phyloP scores from a whole-genome alignment of 2,797 vertebrate genomes.

The Gila robusta region DNA sequence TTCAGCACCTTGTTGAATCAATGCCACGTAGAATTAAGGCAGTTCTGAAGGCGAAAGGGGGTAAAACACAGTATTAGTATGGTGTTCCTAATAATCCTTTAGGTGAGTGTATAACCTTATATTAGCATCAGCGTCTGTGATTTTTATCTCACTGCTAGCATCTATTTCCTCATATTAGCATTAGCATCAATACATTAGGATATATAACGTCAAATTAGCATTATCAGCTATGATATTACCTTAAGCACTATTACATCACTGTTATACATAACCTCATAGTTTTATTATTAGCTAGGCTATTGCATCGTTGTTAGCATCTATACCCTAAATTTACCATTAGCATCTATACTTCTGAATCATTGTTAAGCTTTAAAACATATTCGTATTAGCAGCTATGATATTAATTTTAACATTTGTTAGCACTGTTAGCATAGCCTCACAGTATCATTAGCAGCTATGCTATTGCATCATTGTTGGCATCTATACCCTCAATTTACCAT shows the following conservation, averaged over 20 bases:
- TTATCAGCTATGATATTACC: background rate
- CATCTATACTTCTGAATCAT: background rate
- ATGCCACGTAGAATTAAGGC: too few species aligned
- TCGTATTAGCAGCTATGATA: background rate
- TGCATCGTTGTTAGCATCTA: constrained; percentile 26
- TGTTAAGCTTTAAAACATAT: background rate
- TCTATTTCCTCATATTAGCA: background rate
- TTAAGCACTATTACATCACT: background rate
- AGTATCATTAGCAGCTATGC: background rate
- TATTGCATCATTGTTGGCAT: background rate
- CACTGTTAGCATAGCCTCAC: background rate
- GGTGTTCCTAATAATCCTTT: too few species aligned
- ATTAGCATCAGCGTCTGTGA: background rate
- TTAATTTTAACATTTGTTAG: background rate
- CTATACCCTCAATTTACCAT: background rate
- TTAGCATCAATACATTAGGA: background rate
- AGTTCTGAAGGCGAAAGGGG: too few species aligned
- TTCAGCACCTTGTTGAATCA: too few species aligned
- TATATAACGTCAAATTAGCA: background rate
- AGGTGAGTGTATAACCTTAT: background rate
- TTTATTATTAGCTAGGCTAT: background rate
- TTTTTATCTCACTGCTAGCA: background rate
- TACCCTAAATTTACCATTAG: background rate
- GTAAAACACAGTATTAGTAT: too few species aligned
- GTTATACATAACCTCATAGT: background rate